phyloP scores from a whole-genome alignment of 2,797 vertebrate genomes.

The Malacoctenus gilli region DNA sequence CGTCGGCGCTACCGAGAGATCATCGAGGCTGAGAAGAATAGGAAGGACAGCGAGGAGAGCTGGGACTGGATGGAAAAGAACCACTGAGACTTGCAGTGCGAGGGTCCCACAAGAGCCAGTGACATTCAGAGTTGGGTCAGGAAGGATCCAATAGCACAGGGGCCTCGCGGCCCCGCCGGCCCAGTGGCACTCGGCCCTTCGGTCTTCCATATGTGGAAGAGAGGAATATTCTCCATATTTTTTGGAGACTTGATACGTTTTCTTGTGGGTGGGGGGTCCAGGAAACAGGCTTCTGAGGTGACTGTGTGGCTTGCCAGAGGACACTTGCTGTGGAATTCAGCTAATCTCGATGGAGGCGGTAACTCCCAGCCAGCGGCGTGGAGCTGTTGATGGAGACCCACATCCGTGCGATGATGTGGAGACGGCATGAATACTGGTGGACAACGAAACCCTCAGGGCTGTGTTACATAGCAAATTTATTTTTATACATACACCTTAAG shows the following conservation, averaged over 20 bases:
- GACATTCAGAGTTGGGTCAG: slow-evolving; percentile 84
- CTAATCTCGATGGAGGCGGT: slow-evolving; percentile 74
- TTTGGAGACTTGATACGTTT: slow-evolving; percentile 90
- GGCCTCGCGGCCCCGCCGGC: slow-evolving; percentile 72
- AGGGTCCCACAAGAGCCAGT: slow-evolving; percentile 68
- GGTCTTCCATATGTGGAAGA: slow-evolving; percentile 99
- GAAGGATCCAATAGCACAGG: slow-evolving; percentile 83
- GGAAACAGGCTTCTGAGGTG: slow-evolving; percentile 81
- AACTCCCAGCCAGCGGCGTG: slow-evolving; percentile 60
- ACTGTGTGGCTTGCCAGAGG: slow-evolving; percentile 81
- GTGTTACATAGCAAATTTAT: slow-evolving; percentile 91
- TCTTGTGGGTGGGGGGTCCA: slow-evolving; percentile 76
- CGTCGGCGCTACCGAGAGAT: slow-evolving; percentile 97
- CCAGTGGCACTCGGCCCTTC: slow-evolving; percentile 83
- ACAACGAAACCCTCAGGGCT: slow-evolving; percentile 95
- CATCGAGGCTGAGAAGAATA: slow-evolving; percentile 96
- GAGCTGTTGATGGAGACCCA: slow-evolving; percentile 81
- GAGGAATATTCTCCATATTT: slow-evolving; percentile 98
- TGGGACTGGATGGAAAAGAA: slow-evolving; percentile 99
- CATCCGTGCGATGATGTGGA: slow-evolving; percentile 83
- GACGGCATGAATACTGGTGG: slow-evolving; percentile 85
- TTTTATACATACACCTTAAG: slow-evolving; percentile 92
- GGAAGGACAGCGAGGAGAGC: slow-evolving; percentile 95
- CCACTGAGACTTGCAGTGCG: slow-evolving; percentile 81
- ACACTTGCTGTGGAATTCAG: slow-evolving; percentile 80